Evolutionary conservation across 2,797 vertebrate genomes (phyloP), one percentile per base, ranked within the genome.

Genomic region (Phataginus tricuspis): DNA sequence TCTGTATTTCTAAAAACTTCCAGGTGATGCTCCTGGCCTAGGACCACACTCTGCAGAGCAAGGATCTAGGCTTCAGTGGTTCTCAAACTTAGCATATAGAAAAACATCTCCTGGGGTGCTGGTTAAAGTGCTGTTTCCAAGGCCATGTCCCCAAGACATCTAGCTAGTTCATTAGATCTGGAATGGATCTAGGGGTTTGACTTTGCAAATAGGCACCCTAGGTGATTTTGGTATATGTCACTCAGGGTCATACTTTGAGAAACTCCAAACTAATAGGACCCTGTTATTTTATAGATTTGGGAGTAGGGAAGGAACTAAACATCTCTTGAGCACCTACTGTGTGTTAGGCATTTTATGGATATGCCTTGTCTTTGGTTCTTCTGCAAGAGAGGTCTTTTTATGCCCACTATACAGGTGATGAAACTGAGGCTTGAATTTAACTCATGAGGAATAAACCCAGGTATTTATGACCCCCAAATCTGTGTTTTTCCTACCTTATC

Each of bases 341-440:
- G 39, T 34, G 8, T 63, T 61, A 8, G 23, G 2, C 4, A 82
- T 12, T 10, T 61, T 72, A 71, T 77, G 15, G 1, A 29, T 9
- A 6, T 42, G 34, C 12, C 15, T 5, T 7, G 74, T 29, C 34
- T 78, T 90, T 34, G 42, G 4, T 69, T 25, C 19, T 57, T 31
- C 53, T 82, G 10, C 13, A 37, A 29, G 4, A 7, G n/a, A 57
- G 23, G 0, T 79, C 13, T 85, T 29, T 75, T 86, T 94, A 29
- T 51, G 7, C 49, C 90, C 23, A 80, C 53, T 53, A 29, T 13
- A 68, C 23, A 61, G 31, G 71, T 55, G 27, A 55, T 31, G 31
- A 83, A 94, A 86, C 63, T 82, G 29, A 94, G 75, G 45, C n/a
- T 80, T 87, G 37, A 68, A 10, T n/a, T 91, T 68, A 9, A 82